These are phyloP conservation scores for Octodon degus DNA, from an alignment of 2,113 vertebrate genomes.

Conservation along the genomic window DNA sequence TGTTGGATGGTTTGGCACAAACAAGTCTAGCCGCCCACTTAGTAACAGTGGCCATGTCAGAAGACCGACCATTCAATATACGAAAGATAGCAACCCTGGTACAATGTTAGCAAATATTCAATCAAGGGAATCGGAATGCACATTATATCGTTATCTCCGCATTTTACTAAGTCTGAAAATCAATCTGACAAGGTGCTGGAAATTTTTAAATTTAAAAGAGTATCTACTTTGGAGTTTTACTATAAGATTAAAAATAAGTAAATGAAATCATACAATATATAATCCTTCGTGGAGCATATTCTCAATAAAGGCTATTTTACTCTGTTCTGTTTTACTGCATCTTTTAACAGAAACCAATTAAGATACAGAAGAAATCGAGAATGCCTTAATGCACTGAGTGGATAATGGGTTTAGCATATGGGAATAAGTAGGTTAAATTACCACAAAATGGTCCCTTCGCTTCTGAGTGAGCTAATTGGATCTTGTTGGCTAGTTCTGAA, in stretches of 20 bases:
- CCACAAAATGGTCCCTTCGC: constrained; percentile 70
- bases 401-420: constrained; percentile 68
- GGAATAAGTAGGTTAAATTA: constrained; percentile 72
- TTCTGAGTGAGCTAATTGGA: constrained; percentile 61
- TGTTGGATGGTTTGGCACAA: neutral
- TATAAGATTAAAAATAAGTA: constrained; percentile 31
- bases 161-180: neutral
- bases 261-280: neutral
- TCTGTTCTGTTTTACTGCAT: neutral
- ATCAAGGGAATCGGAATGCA: neutral
- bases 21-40: neutral
- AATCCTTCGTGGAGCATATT: neutral
- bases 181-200: constrained; percentile 3
- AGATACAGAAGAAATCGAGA: constrained; percentile 37
- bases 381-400: constrained; percentile 24
- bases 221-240: neutral
- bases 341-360: constrained; percentile 59
- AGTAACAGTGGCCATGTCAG: neutral
- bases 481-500: constrained; percentile 73
- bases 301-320: constrained; percentile 46
- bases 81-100: neutral
- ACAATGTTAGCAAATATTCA: neutral
- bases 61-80: neutral
- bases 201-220: constrained; percentile 38
- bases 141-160: neutral